Evolutionary conservation across 2,797 vertebrate genomes (phyloP).

Genomic region (Sebastes elongatus): DNA sequence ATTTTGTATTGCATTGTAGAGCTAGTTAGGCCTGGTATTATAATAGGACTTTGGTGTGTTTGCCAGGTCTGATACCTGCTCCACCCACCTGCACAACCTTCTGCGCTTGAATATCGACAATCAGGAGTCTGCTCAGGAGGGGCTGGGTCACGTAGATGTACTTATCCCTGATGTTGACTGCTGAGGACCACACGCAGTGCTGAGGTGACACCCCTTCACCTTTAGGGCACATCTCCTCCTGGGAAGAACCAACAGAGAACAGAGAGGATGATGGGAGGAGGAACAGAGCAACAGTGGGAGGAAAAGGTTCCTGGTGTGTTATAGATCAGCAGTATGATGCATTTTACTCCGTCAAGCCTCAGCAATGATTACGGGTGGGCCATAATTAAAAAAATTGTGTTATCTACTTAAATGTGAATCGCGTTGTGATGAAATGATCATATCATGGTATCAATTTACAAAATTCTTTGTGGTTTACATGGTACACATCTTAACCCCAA

Average conservation of each 20-base stretch:
- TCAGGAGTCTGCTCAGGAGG: conserved; percentile 87
- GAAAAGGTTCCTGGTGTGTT: not conserved
- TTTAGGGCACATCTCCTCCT: conserved; percentile 95
- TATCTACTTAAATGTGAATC: not conserved
- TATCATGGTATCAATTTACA: not conserved
- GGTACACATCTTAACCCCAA: not conserved
- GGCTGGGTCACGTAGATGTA: conserved; percentile 94
- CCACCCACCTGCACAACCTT: conserved; percentile 91
- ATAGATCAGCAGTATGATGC: not conserved
- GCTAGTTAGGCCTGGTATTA: not conserved
- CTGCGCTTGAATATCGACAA: conserved; percentile 92
- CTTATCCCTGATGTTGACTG: conserved; percentile 91
- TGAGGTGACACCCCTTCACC: conserved; percentile 80
- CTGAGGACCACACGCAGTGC: conserved; percentile 92
- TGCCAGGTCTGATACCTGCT: not conserved
- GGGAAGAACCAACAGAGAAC: conserved; percentile 45
- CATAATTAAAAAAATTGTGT: not conserved
- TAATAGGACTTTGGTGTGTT: not conserved
- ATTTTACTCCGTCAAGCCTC: not conserved
- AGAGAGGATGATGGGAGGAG: conserved; percentile 22
- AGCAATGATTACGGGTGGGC: not conserved
- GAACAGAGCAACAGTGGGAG: not conserved
- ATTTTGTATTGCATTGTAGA: not conserved
- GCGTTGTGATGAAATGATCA: not conserved
- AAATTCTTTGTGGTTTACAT: not conserved